Evolutionary conservation across 2,888 invertebrate genomes (phyloP).

Genomic region (Xanthorhoe designata): DNA sequence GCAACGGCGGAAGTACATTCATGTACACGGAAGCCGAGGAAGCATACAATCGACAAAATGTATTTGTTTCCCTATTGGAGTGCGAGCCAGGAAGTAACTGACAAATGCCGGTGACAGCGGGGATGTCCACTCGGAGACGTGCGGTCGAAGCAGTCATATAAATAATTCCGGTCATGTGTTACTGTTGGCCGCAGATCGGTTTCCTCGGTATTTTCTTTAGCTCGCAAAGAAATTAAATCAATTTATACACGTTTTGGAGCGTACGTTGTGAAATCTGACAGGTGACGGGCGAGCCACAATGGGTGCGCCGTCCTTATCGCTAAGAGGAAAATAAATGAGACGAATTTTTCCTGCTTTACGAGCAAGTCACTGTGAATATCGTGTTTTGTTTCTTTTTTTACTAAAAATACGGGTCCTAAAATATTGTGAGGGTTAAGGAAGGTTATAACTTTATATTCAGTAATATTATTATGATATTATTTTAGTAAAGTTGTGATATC

Average conservation of each 20-base stretch:
- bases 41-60: conserved; percentile 37
- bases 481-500: too few species aligned
- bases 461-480: not conserved
- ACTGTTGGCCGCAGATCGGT: conserved; percentile 41
- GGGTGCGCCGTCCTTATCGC: conserved; percentile 68
- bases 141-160: conserved; percentile 39
- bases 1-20: not conserved
- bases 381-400: conserved; percentile 58
- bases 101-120: conserved; percentile 42
- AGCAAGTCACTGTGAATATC: conserved; percentile 61
- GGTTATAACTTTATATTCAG: conserved; percentile 3
- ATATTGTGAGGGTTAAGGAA: conserved; percentile 5
- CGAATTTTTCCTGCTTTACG: conserved; percentile 70
- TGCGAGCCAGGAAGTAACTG: conserved; percentile 37
- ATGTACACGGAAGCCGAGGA: conserved; percentile 16
- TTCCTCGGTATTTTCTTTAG: conserved; percentile 42
- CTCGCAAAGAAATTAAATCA: conserved; percentile 58
- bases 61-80: conserved; percentile 39
- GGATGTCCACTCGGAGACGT: conserved; percentile 33
- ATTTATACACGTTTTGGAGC: conserved; percentile 56
- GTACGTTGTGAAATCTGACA: conserved; percentile 71
- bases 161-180: conserved; percentile 51
- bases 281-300: conserved; percentile 71
- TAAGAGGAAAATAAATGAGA: conserved; percentile 75
- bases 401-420: conserved; percentile 42